Evolutionary conservation across 2,797 vertebrate species (phyloP), one percentile per base, ranked within the genome.

Genomic region (Coracias cyanogaster): DNA sequence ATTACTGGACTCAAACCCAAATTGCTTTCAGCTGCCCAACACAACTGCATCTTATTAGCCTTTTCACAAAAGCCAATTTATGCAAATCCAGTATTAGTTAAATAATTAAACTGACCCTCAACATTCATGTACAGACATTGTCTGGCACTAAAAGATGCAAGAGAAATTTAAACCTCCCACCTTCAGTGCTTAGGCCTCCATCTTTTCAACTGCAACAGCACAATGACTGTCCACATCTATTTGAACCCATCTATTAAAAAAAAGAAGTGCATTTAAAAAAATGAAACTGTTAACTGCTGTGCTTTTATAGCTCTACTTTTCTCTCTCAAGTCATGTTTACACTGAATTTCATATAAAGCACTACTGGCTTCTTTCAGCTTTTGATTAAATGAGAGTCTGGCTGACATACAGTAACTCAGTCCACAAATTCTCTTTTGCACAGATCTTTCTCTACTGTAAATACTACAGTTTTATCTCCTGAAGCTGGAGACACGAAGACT

Each of bases 71-170:
- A 94, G 61, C 79, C 85, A 97, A 98, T 98, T 98, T 98, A 99
- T 98, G 98, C 96, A 98, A 98, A 98, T 98, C 96, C 94, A 89
- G 80, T 74, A 86, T 98, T 98, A 98, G 97, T 95, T 96, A 97
- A 98, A 97, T 93, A 95, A 97, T 97, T 98, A 98, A 98, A 97
- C 94, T 97, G 98, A 97, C 93, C 94, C 95, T 96, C 89, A 91
- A 82, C 85, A 95, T 93, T 93, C 82, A 96, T 82, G 73, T 73
- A 80, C 60, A 95, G 70, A 94, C 92, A 90, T 82, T 93, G 90
- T 86, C 95, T 95, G 90, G 88, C 86, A 94, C 11, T 82, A 91
- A 94, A 90, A 91, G 61, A 93, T 65, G 85, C 71, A 91, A 89
- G 67, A 89, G 71, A 96, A 96, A 97, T 94, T 77, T 89, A 93